These are phyloP conservation scores for Muricea muricata DNA, from an alignment of 92 coral and sea anemone genomes.

Conservation along the genomic window DNA sequence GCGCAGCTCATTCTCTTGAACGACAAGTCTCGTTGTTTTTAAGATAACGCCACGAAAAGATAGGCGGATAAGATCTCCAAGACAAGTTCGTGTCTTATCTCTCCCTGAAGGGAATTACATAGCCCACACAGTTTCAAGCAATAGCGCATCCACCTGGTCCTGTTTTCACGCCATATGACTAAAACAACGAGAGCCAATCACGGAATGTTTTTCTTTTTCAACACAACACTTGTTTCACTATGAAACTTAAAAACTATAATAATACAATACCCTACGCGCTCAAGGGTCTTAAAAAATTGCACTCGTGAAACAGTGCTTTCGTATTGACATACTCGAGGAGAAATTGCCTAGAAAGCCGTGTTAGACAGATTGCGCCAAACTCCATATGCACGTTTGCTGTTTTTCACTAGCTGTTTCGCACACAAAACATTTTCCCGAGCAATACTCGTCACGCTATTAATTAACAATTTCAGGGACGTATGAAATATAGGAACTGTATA, in stretches of 20 bases:
- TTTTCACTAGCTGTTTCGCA: conserved; percentile 1
- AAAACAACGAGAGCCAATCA: conserved; percentile 45
- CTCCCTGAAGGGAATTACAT: conserved; percentile 48
- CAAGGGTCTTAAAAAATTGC: conserved; percentile 15
- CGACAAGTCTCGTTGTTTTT: conserved; percentile 44
- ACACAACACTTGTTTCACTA: conserved; percentile 32
- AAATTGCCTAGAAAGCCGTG: neutral
- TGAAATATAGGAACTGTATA: conserved; percentile 26
- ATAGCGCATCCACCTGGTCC: conserved; percentile 53
- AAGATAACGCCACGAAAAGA: conserved; percentile 52
- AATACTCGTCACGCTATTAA: conserved; percentile 33
- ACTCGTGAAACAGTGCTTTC: neutral
- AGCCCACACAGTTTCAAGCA: conserved; percentile 53
- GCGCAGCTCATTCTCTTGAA: conserved; percentile 32
- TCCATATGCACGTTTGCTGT: neutral
- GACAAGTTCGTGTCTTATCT: conserved; percentile 45
- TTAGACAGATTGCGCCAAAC: neutral
- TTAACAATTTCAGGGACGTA: conserved; percentile 12
- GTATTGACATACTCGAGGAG: neutral
- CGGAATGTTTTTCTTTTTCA: conserved; percentile 37
- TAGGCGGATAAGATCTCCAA: conserved; percentile 49
- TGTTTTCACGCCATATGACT: conserved; percentile 46
- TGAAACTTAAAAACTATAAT: conserved; percentile 24
- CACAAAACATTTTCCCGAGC: neutral
- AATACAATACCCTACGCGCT: neutral